Base-by-base conservation (phyloP, 2,113 vertebrate genomes). In the Phrynocephalus versicolor region DNA sequence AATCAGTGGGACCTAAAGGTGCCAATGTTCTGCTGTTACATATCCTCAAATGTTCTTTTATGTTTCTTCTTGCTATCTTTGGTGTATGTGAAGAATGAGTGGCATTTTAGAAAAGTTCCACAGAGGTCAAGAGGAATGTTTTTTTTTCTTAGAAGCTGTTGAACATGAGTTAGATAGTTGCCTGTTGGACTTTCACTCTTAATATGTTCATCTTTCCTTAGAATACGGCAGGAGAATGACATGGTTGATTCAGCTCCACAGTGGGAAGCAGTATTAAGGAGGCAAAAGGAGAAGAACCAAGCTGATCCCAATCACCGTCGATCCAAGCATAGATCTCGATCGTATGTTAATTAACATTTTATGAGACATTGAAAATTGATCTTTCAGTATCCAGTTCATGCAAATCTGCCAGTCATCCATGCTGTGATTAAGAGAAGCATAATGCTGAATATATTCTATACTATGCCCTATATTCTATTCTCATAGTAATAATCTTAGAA, bases 261-360 rank as follows among this genome's bases (percentile, higher is more conserved):
- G 90, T 98, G 97, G 97, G 98, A 98, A 94, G 97, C 96, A 6
- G 97, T 97, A 15, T 93, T 97, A 45, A 95, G 97, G 74, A 94
- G 96, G 80, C 97, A 98, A 83, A 98, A 97, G 85, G 98, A 97
- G 85, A 97, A 97, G 87, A 95, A 85, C 57, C 95, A 97, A 84
- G 91, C 91, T 0, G 97, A 98, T 65, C 95, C 97, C 19, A 97
- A 90, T 93, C 95, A 96, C 83, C 95, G 97, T 2, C 95, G 97
- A 83, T 98, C 97, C 85, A 95, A 96, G 78, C 97, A 98, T 86
- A 96, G 98, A 92, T 98, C 98, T 74, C 96, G 98, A 95, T 98
- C 97, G 97, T 97, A 95, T 2, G 97, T 95, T 79, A 73, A 65
- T 45, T 71, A 21, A 30, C 27, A 72, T 75, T 89, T 81, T 27